Evolutionary conservation across 1,140 invertebrate genomes (phyloP).

Genomic region (Zaprionus davidi): DNA sequence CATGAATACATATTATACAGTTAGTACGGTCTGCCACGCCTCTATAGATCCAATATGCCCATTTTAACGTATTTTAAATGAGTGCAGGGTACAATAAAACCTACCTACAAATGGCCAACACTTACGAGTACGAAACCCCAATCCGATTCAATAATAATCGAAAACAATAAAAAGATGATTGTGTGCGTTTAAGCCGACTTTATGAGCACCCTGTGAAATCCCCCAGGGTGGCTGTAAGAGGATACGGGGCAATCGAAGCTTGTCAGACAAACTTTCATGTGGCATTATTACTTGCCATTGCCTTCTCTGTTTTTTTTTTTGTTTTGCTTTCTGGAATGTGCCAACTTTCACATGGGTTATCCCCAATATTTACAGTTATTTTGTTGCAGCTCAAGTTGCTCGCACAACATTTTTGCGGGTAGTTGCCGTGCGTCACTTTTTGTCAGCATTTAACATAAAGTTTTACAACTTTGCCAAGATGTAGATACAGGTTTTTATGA

Average conservation of each 20-base stretch:
- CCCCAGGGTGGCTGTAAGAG: not conserved
- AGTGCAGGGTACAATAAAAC: slow-evolving; percentile 25
- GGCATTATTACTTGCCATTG: not conserved
- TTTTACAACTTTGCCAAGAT: slow-evolving; percentile 9
- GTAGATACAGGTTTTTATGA: not conserved
- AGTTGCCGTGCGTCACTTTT: slow-evolving; percentile 1
- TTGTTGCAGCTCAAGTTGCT: slow-evolving; percentile 7
- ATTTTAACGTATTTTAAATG: slow-evolving; percentile 4
- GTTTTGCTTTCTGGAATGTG: slow-evolving; percentile 1
- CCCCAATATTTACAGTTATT: slow-evolving; percentile 9
- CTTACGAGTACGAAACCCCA: slow-evolving; percentile 21
- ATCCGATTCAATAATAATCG: slow-evolving; percentile 75
- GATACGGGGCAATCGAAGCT: not conserved
- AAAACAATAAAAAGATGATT: slow-evolving; percentile 77
- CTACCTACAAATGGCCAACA: slow-evolving; percentile 33
- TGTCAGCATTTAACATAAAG: slow-evolving; percentile 5
- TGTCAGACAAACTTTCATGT: slow-evolving; percentile 6
- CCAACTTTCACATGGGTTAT: slow-evolving; percentile 8
- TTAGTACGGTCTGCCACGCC: not conserved
- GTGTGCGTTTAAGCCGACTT: slow-evolving; percentile 53
- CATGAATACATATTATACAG: not conserved
- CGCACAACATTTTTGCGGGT: slow-evolving; percentile 9
- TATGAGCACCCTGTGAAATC: slow-evolving; percentile 9
- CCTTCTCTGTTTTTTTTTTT: not conserved
- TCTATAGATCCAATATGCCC: not conserved